A percentile compares a stretch with the other conserved stretches of the same genome.
Conservation (phyloP, 2,888 invertebrate genomes). For the Phytoseiulus persimilis region DNA sequence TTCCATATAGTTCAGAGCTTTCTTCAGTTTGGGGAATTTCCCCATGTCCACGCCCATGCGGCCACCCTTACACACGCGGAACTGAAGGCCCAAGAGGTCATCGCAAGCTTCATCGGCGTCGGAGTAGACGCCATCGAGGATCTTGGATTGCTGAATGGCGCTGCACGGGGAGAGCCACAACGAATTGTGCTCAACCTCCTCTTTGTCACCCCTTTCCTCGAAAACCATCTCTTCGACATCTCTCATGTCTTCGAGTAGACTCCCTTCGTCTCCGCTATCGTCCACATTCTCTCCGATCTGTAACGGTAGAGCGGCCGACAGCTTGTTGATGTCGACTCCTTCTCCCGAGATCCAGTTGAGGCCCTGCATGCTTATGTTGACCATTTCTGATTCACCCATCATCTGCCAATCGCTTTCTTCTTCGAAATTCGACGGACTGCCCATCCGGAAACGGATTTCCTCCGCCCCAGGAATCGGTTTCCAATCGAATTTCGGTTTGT, state of each 20-base stretch:
- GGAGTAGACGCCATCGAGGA: constrained; percentile 20
- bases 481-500: constrained; percentile 54
- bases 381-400: constrained; percentile 40
- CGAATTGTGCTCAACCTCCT: constrained; percentile 31
- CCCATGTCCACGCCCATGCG: constrained; percentile 8
- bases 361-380: constrained; percentile 44
- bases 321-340: constrained; percentile 45
- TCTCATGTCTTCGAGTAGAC: constrained; percentile 42
- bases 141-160: constrained; percentile 8
- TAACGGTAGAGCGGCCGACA: constrained; percentile 46
- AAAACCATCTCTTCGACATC: constrained; percentile 6
- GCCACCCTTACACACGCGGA: constrained; percentile 6
- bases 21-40: neutral
- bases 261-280: constrained; percentile 45
- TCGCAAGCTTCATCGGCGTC: constrained; percentile 25
- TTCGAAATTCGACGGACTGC: constrained; percentile 23
- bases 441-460: neutral
- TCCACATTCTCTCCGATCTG: constrained; percentile 45
- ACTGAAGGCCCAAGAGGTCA: constrained; percentile 38
- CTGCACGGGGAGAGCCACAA: constrained; percentile 33
- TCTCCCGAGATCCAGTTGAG: constrained; percentile 45
- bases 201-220: neutral
- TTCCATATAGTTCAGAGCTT: constrained; percentile 26
- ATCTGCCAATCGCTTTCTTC: constrained; percentile 28
- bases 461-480: constrained; percentile 29